These are phyloP conservation scores for Monochamus saltuarius DNA, from an alignment of 1,140 invertebrate species.

Conservation along the genomic window DNA sequence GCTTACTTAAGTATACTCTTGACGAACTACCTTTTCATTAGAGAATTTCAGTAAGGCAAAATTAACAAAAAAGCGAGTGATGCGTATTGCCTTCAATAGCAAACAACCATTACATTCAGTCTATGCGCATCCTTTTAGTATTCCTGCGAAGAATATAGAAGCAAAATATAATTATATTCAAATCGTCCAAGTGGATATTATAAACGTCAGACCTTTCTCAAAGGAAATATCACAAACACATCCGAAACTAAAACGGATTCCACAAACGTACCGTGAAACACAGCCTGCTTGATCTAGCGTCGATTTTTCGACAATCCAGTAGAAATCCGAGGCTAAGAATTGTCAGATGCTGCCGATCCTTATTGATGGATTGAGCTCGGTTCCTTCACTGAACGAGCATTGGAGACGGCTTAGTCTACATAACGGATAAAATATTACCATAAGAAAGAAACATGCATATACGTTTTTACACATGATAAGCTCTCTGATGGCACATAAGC, in stretches of 20 bases:
- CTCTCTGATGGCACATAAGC: not conserved
- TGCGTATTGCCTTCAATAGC: too few species aligned
- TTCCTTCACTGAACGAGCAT: constrained; percentile 15
- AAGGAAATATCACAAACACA: constrained; percentile 4
- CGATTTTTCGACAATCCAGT: constrained; percentile 34
- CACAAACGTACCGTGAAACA: constrained; percentile 29
- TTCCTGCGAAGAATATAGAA: too few species aligned
- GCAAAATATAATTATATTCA: not conserved
- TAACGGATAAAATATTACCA: constrained; percentile 30
- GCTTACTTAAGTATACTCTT: too few species aligned
- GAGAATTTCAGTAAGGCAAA: too few species aligned
- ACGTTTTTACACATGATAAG: constrained; percentile 26
- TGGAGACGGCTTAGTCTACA: constrained; percentile 14
- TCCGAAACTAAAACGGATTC: constrained; percentile 12
- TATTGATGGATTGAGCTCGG: constrained; percentile 35
- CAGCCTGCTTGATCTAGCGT: constrained; percentile 29
- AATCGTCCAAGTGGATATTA: constrained; percentile 25
- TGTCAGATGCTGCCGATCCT: constrained; percentile 34
- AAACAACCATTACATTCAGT: too few species aligned
- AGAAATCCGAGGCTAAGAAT: constrained; percentile 31
- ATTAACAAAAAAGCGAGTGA: too few species aligned
- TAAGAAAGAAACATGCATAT: constrained; percentile 31
- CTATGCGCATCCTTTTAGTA: too few species aligned
- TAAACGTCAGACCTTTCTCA: constrained; percentile 37
- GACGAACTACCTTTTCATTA: too few species aligned